A percentile compares a stretch with the other conserved stretches of the same genome.
These are phyloP conservation scores for Mesitornis unicolor DNA, from an alignment of 2,113 vertebrate species.

Conservation along the genomic window DNA sequence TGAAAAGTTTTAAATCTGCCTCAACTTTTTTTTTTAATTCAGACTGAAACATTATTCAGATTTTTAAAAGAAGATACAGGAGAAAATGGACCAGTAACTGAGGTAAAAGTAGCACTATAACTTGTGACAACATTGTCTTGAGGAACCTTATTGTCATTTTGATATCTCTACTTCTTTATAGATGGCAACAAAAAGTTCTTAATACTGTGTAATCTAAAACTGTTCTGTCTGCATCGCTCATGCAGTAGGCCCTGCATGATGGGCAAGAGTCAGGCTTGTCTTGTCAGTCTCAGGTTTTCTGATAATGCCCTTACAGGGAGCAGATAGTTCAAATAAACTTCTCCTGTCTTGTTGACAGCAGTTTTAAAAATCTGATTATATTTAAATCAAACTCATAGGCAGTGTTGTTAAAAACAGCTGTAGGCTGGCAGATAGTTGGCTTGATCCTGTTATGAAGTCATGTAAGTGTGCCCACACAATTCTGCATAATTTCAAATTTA, in stretches of 20 bases:
- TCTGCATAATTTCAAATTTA: not conserved
- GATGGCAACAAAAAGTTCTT: not conserved
- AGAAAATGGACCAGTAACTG: not conserved
- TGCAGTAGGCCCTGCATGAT: too few species aligned
- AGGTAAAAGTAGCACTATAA: not conserved
- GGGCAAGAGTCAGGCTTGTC: not conserved
- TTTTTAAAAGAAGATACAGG: slow-evolving; percentile 63
- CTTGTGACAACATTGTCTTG: not conserved
- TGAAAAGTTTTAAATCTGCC: not conserved
- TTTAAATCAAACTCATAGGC: not conserved
- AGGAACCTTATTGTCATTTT: not conserved
- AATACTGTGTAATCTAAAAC: not conserved
- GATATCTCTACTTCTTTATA: not conserved
- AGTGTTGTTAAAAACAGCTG: not conserved
- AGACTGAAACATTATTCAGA: slow-evolving; percentile 82
- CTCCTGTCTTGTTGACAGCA: not conserved
- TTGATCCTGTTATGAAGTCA: not conserved
- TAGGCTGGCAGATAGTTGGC: not conserved
- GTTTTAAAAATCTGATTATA: not conserved
- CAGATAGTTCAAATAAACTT: not conserved
- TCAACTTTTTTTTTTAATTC: slow-evolving; percentile 2
- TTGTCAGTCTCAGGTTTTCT: not conserved
- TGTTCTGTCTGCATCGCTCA: not conserved
- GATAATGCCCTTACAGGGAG: not conserved
- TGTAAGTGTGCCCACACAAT: not conserved